Base-by-base conservation (phyloP, 2,113 vertebrate genomes). In the Recurvirostra avosetta region DNA sequence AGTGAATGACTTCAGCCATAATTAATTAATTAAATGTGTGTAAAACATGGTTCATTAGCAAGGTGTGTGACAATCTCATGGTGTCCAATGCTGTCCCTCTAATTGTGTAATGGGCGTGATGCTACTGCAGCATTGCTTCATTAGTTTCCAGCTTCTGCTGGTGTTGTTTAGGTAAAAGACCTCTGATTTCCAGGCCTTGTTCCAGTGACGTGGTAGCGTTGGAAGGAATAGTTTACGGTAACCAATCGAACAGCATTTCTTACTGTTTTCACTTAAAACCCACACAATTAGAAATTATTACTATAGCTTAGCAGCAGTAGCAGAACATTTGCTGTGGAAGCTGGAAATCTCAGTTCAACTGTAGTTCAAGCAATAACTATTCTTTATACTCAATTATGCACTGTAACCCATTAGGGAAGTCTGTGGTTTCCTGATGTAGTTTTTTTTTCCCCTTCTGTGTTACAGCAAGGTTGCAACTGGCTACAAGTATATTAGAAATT, bases 341-440 rank as follows among this genome's bases (percentile, higher is more conserved):
- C 94, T 95, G 95, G 95, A 96, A 97, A 95, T 96, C 94, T 97
- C 97, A 94, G 97, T 97, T 97, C 97, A 97, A 96, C 96, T 89
- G 88, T 84, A 97, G 97, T 97, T 97, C 97, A 97, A 86, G 96
- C 92, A 92, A 96, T 97, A 97, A 96, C 94, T 95, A 96, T 97
- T 96, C 96, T 97, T 97, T 97, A 97, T 97, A 97, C 93, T 97
- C 96, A 97, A 96, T 97, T 97, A 97, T 96, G 91, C 94, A 63
- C 88, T 94, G 93, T 95, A 97, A 92, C 92, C 94, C 91, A 94
- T 97, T 97, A 97, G 97, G 97, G 97, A 97, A 97, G 95, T 94
- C 97, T 97, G 93, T 90, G 96, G 96, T 94, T 97, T 97, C 96
- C 94, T 96, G 96, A 95, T 95, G 83, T 15, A 90, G 63, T 59